Evolutionary conservation across 2,888 invertebrate species (phyloP).

Genomic region (Thecocarcelia acutangulata): DNA sequence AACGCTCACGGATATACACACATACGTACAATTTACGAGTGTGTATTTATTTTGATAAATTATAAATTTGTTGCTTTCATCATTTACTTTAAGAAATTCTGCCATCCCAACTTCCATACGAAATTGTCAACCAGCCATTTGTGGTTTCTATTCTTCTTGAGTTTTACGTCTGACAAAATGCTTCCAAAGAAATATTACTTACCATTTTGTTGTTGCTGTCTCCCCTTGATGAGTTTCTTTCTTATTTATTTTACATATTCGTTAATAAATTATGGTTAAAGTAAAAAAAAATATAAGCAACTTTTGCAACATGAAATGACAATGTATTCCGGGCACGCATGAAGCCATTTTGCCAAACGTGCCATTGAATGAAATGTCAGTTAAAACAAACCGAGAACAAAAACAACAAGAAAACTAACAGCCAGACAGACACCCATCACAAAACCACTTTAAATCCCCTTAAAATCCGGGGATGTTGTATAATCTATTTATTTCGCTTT

Average conservation of each 20-base stretch:
- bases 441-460: slow-evolving; percentile 39
- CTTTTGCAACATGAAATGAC: slow-evolving; percentile 58
- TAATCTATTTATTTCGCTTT: slow-evolving; percentile 5
- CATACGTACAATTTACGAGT: too few species aligned
- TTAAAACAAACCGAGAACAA: slow-evolving; percentile 55
- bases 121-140: slow-evolving; percentile 28
- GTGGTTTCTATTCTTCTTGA: slow-evolving; percentile 16
- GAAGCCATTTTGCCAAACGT: slow-evolving; percentile 80
- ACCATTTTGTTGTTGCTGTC: slow-evolving; percentile 1
- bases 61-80: slow-evolving; percentile 18
- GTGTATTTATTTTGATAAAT: slow-evolving; percentile 1
- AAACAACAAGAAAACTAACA: slow-evolving; percentile 10
- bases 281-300: slow-evolving; percentile 52
- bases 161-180: neutral
- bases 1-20: too few species aligned
- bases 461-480: slow-evolving; percentile 50
- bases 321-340: slow-evolving; percentile 81
- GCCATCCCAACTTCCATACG: slow-evolving; percentile 5
- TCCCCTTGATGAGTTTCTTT: neutral
- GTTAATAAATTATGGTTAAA: slow-evolving; percentile 64
- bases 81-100: slow-evolving; percentile 4
- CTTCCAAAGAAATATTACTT: slow-evolving; percentile 8
- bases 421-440: slow-evolving; percentile 52
- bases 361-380: slow-evolving; percentile 76
- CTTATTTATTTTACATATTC: slow-evolving; percentile 36